A percentile compares a stretch with the other conserved stretches of the same genome.
Conservation (phyloP, 37 sponge, comb jelly and placozoan genomes). For the Eunapius fragilis region DNA sequence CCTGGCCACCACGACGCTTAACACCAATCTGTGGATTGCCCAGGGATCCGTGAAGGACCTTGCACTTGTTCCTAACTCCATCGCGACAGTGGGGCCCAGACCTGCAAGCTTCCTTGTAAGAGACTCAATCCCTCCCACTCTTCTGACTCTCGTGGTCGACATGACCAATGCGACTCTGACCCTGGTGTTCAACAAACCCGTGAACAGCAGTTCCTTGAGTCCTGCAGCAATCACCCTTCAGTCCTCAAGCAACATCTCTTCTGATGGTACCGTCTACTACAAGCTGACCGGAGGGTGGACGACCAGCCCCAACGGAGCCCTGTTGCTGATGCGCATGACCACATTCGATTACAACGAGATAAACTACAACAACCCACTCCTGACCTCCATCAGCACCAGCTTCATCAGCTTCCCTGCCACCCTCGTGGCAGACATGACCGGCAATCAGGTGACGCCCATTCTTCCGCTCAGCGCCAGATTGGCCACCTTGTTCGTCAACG, state of each 20-base stretch:
- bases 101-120: conserved; percentile 2
- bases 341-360: conserved; percentile 73
- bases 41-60: conserved; percentile 49
- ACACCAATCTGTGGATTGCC: conserved; percentile 56
- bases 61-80: conserved; percentile 32
- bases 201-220: conserved; percentile 45
- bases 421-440: conserved; percentile 77
- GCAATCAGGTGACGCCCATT: conserved; percentile 48
- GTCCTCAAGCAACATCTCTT: conserved; percentile 25
- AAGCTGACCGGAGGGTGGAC: conserved; percentile 66
- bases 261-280: conserved; percentile 23
- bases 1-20: conserved; percentile 52
- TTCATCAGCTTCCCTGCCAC: conserved; percentile 62
- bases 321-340: conserved; percentile 42
- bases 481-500: conserved; percentile 51
- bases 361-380: conserved; percentile 67
- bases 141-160: conserved; percentile 57
- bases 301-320: conserved; percentile 64
- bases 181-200: conserved; percentile 83
- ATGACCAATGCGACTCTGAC: conserved; percentile 56
- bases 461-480: conserved; percentile 28
- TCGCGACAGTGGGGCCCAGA: neutral
- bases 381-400: conserved; percentile 41
- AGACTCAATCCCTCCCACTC: conserved; percentile 52
- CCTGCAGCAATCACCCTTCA: conserved; percentile 74